These are phyloP conservation scores for Acheta domesticus DNA, from an alignment of 2,888 invertebrate species.

Conservation along the genomic window DNA sequence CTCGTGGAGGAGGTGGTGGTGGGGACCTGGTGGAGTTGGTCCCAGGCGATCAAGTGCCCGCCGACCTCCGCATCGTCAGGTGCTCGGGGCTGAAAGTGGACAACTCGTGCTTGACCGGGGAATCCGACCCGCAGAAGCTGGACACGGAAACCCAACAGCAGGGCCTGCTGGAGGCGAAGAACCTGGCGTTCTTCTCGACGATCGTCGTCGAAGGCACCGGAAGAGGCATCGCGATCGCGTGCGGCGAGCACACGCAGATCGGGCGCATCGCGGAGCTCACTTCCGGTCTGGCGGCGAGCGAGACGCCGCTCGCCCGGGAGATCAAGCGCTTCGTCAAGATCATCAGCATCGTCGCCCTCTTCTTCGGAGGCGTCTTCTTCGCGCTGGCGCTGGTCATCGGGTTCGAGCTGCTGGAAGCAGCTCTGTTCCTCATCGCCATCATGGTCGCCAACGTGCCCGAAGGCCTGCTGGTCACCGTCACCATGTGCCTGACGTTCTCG, in stretches of 20 bases:
- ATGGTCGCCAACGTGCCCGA: slow-evolving; percentile 80
- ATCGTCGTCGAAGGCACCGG: slow-evolving; percentile 50
- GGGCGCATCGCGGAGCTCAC: slow-evolving; percentile 64
- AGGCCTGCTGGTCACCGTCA: slow-evolving; percentile 72
- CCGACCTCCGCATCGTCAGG: slow-evolving; percentile 72
- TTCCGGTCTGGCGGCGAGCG: slow-evolving; percentile 56
- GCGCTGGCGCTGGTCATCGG: slow-evolving; percentile 59
- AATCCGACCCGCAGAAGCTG: slow-evolving; percentile 60
- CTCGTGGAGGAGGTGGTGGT: slow-evolving; percentile 66
- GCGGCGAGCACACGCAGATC: slow-evolving; percentile 59
- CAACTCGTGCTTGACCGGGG: slow-evolving; percentile 67
- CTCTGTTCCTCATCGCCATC: slow-evolving; percentile 61
- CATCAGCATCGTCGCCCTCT: slow-evolving; percentile 56
- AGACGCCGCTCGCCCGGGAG: slow-evolving; percentile 71
- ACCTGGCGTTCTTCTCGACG: slow-evolving; percentile 47
- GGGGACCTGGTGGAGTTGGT: slow-evolving; percentile 81
- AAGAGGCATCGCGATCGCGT: slow-evolving; percentile 47
- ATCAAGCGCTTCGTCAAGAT: slow-evolving; percentile 65
- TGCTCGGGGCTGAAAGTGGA: slow-evolving; percentile 64
- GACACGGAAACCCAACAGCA: slow-evolving; percentile 49
- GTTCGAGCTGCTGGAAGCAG: slow-evolving; percentile 60
- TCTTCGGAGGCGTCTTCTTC: slow-evolving; percentile 62
- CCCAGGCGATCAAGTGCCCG: slow-evolving; percentile 81
- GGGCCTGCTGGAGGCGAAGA: slow-evolving; percentile 49
- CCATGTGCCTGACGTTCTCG: slow-evolving; percentile 71